phyloP scores from a whole-genome alignment of 2,113 vertebrate species.

The Suricata suricatta region DNA sequence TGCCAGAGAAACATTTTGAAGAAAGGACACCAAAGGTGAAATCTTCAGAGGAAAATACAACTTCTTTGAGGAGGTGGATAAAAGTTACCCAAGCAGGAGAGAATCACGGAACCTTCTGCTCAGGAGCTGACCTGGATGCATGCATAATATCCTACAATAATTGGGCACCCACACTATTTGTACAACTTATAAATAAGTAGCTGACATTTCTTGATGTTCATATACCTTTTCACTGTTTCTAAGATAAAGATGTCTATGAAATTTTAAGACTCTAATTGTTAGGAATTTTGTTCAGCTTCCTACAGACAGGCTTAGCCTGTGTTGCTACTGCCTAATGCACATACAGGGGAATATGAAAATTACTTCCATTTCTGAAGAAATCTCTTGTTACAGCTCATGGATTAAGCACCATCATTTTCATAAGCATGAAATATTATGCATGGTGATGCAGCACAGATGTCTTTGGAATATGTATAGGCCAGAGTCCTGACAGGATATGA shows the following conservation, averaged over 20 bases:
- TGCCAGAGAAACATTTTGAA: not conserved
- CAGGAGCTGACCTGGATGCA: not conserved
- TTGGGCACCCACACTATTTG: not conserved
- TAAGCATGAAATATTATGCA: not conserved
- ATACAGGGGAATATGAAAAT: not conserved
- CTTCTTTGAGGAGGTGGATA: not conserved
- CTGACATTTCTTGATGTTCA: slow-evolving; percentile 1
- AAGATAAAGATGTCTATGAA: not conserved
- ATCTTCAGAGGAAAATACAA: not conserved
- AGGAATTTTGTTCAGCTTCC: not conserved
- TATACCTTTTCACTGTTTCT: not conserved
- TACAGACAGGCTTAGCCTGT: not conserved
- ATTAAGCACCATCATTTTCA: not conserved
- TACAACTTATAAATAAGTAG: slow-evolving; percentile 31
- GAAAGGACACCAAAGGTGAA: slow-evolving; percentile 14
- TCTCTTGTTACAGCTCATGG: not conserved
- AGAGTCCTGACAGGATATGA: not conserved
- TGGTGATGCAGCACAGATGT: not conserved
- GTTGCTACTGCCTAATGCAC: not conserved
- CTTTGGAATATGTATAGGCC: not conserved
- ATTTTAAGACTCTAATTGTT: slow-evolving; percentile 4
- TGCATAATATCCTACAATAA: not conserved
- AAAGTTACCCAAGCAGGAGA: not conserved
- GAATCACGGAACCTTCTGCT: not conserved
- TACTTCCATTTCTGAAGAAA: not conserved